Conservation (phyloP, 2,888 invertebrate species). For the Incurvaria masculella region DNA sequence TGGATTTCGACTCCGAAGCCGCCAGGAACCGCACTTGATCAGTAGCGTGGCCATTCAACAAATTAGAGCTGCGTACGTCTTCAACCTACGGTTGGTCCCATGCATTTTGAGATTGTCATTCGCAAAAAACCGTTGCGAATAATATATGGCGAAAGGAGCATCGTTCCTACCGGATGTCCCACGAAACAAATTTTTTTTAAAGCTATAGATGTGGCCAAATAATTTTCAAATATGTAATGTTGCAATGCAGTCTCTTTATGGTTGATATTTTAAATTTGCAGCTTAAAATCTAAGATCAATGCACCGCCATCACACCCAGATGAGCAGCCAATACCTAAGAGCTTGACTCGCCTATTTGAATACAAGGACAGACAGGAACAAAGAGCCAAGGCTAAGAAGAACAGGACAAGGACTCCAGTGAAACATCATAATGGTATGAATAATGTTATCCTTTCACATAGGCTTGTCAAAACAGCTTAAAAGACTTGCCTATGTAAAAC, state of each 20-base stretch:
- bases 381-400: constrained; percentile 19
- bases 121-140: not conserved
- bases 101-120: too few species aligned
- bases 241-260: constrained; percentile 1
- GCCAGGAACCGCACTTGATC: too few species aligned
- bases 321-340: constrained; percentile 71
- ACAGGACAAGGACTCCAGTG: constrained; percentile 19
- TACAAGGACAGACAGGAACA: constrained; percentile 24
- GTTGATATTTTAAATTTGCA: constrained; percentile 27
- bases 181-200: not conserved
- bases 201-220: not conserved
- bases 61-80: too few species aligned
- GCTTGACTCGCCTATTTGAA: constrained; percentile 61
- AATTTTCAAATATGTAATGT: not conserved
- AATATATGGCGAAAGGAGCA: not conserved
- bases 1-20: too few species aligned
- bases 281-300: constrained; percentile 70
- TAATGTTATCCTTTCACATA: not conserved
- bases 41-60: too few species aligned
- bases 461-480: too few species aligned
- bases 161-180: too few species aligned
- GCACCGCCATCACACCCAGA: constrained; percentile 68
- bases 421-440: not conserved
- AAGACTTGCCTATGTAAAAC: too few species aligned
- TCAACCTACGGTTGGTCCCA: too few species aligned